Evolutionary conservation across 1,140 invertebrate genomes (phyloP), one percentile per base, ranked within the genome.

Genomic region (Megathymus violae): DNA sequence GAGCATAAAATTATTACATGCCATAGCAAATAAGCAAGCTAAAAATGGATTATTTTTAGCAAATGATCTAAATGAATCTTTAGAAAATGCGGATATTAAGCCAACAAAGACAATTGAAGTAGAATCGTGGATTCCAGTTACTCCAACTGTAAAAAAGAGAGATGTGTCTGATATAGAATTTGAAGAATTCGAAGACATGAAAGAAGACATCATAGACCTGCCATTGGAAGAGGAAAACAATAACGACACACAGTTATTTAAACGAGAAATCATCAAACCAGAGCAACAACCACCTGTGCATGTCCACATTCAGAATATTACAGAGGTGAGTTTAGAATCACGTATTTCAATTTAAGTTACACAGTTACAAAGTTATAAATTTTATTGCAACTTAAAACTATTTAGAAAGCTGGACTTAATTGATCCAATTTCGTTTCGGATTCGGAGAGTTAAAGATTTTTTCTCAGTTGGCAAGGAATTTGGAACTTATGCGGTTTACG

Each of bases 291-390:
- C 91, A 13, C 84, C 87, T 4, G 90, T 92, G 3, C 81, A 89
- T 72, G 91, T 92, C 16, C 83, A 91, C 59, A 88, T 91, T 59
- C 88, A 92, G 58, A 92, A 92, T 73, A 89, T 92, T 44, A 90
- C 90, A n/a, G 89, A 91, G 81, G 91, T 91, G 64, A 74, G 51
- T 67, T n/a, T n/a, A n/a, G n/a, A n/a, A n/a, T n/a, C n/a, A n/a
- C n/a, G n/a, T n/a, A n/a, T n/a, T n/a, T n/a, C n/a, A n/a, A n/a
- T n/a, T n/a, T n/a, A n/a, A n/a, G n/a, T n/a, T n/a, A n/a, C n/a
- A n/a, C n/a, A n/a, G n/a, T n/a, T n/a, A n/a, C n/a, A n/a, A n/a
- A n/a, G n/a, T n/a, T n/a, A n/a, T n/a, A n/a, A n/a, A n/a, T n/a
- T n/a, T n/a, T n/a, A n/a, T n/a, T n/a, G n/a, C n/a, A n/a, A n/a